Evolutionary conservation across 1,140 invertebrate genomes (phyloP), one percentile per base, ranked within the genome.

Genomic region (Atta cephalotes): DNA sequence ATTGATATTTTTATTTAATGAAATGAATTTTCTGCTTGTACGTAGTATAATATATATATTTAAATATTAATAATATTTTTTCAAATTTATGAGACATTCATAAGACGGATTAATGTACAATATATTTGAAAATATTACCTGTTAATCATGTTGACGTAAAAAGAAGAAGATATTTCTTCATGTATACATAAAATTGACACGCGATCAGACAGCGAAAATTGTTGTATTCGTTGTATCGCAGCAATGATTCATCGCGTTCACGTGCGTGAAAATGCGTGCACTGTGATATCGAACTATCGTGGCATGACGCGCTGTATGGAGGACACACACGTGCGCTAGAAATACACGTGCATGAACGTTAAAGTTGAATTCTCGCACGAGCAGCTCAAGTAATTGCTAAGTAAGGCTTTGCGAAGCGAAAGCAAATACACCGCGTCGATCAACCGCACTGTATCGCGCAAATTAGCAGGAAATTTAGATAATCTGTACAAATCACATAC

Each of bases 371-470:
- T 87, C 77, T 60, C 60, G 63, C 72, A 79, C 60, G 80, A 87
- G 65, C 74, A 84, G 51, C 65, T 90, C 72, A 81, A 78, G 31
- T 85, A 90, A 87, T 89, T 79, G 71, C 58, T 60, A 74, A 82
- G 62, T 87, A 51, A 86, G 45, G n/a, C n/a, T 80, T 63, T 35
- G 51, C 71, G 49, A 71, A 86, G 62, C 31, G 53, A 56, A 82
- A 51, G 39, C 66, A 49, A 70, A 70, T 5, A 74, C 39, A 35
- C 35, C 79, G 66, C 65, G 63, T 39, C 63, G 65, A 58, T 45
- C 49, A 58, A 56, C 21, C 21, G 49, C 45, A 60, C 72, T 35
- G 53, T 76, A 66, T 53, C 31, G 63, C 79, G 66, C 58, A 71
- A 39, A 84, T 76, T 76, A 74, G 70, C 56, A 39, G 53, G 28